These are phyloP conservation scores for Bufotes viridis DNA, from an alignment of 2,797 vertebrate genomes.

Conservation along the genomic window DNA sequence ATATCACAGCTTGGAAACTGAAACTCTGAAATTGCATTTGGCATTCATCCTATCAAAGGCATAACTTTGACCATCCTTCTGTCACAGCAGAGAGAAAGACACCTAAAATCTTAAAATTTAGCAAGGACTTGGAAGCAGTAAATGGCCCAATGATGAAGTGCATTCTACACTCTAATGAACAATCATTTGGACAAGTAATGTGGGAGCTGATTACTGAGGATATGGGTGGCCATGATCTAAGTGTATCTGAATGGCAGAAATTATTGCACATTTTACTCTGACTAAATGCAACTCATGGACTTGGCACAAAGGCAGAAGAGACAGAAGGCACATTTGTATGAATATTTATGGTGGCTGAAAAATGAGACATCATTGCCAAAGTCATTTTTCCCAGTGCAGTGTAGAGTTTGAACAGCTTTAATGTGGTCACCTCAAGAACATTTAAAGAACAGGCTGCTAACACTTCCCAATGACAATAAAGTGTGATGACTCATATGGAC, in stretches of 20 bases:
- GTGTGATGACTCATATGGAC: neutral
- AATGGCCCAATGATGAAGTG: conserved; percentile 37
- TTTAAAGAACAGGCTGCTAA: conserved; percentile 10
- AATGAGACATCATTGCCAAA: conserved; percentile 43
- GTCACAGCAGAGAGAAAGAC: conserved; percentile 25
- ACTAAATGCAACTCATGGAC: conserved; percentile 33
- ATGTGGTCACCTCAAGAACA: conserved; percentile 3
- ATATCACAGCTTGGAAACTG: conserved; percentile 31
- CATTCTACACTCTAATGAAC: conserved; percentile 36
- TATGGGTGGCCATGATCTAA: conserved; percentile 2
- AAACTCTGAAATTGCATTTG: conserved; percentile 26
- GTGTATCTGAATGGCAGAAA: conserved; percentile 30
- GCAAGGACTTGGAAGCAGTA: conserved; percentile 18
- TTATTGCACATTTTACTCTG: conserved; percentile 32
- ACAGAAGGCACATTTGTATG: conserved; percentile 48
- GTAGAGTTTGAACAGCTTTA: conserved; percentile 31
- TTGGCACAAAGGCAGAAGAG: conserved; percentile 38
- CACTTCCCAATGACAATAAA: neutral
- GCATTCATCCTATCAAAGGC: neutral
- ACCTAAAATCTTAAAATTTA: conserved; percentile 5
- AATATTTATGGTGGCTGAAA: conserved; percentile 43
- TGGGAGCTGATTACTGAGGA: conserved; percentile 43
- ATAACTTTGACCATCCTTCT: conserved; percentile 28
- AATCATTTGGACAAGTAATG: conserved; percentile 42
- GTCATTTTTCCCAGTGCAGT: conserved; percentile 27